These are phyloP conservation scores for Adelosebastes latens DNA, from an alignment of 2,797 vertebrate species.

Conservation along the genomic window DNA sequence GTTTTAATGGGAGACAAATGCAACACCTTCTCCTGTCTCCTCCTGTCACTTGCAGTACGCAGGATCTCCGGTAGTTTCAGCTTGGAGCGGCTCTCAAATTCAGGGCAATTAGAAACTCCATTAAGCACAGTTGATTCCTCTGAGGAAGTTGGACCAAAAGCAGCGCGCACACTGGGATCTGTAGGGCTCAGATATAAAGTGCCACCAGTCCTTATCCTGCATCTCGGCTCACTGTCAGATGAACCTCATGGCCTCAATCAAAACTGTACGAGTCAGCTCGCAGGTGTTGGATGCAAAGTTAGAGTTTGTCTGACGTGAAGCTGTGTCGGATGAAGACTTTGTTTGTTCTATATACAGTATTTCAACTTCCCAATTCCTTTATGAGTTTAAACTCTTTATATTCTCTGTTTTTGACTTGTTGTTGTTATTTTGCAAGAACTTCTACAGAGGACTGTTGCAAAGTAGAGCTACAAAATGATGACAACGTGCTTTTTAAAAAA, in stretches of 20 bases:
- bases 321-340: not conserved
- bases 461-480: not conserved
- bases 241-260: constrained; percentile 65
- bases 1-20: constrained; percentile 25
- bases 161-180: constrained; percentile 71
- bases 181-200: constrained; percentile 47
- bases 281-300: constrained; percentile 3
- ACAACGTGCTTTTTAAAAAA: not conserved
- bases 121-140: constrained; percentile 80
- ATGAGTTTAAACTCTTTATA: not conserved
- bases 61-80: constrained; percentile 37
- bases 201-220: constrained; percentile 47
- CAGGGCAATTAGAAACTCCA: constrained; percentile 82
- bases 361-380: not conserved
- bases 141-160: constrained; percentile 77
- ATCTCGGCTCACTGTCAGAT: constrained; percentile 49
- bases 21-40: constrained; percentile 27
- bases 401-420: not conserved
- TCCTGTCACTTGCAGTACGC: constrained; percentile 7
- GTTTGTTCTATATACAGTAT: not conserved
- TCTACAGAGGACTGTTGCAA: not conserved
- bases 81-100: constrained; percentile 62
- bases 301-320: not conserved
- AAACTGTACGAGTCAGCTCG: constrained; percentile 62
- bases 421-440: not conserved